Percentiles rank a stretch among this genome's conserved stretches.
Evolutionary conservation across 2,113 vertebrate species (phyloP).

Genomic region (Petromus typicus): DNA sequence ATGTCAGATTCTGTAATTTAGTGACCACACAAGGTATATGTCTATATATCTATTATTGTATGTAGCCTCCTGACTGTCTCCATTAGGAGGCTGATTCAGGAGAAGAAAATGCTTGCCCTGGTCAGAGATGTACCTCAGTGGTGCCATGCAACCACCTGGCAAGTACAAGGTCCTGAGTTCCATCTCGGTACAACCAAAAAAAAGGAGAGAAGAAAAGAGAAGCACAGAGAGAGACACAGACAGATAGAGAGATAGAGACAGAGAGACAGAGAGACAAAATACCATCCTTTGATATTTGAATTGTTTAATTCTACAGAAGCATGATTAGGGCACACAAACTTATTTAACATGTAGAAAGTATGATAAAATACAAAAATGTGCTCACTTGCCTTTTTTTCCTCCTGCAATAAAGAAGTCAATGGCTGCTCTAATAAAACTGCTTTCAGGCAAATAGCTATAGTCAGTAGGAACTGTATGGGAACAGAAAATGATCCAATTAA

Average conservation of each 20-base stretch:
- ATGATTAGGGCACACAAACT: neutral
- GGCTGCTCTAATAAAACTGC: slow-evolving; percentile 92
- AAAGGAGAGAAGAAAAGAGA: too few species aligned
- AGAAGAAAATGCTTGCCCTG: neutral
- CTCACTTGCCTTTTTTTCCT: slow-evolving; percentile 93
- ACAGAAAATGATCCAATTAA: slow-evolving; percentile 78
- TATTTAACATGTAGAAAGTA: neutral
- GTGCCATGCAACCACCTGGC: too few species aligned
- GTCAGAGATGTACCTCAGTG: too few species aligned
- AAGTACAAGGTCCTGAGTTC: too few species aligned
- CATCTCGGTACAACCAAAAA: too few species aligned
- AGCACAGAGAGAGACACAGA: too few species aligned
- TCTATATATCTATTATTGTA: neutral
- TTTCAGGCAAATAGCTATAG: slow-evolving; percentile 95
- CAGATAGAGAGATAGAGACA: too few species aligned
- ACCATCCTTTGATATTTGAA: neutral
- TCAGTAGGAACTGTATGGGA: slow-evolving; percentile 93
- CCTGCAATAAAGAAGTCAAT: slow-evolving; percentile 91
- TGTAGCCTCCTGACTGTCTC: neutral
- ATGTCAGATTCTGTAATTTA: neutral
- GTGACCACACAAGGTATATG: neutral
- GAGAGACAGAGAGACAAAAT: too few species aligned
- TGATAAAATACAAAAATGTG: neutral
- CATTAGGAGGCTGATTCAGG: neutral
- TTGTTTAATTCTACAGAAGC: slow-evolving; percentile 33